Evolutionary conservation across 2,113 vertebrate genomes (phyloP).

Genomic region (Calonectris borealis): DNA sequence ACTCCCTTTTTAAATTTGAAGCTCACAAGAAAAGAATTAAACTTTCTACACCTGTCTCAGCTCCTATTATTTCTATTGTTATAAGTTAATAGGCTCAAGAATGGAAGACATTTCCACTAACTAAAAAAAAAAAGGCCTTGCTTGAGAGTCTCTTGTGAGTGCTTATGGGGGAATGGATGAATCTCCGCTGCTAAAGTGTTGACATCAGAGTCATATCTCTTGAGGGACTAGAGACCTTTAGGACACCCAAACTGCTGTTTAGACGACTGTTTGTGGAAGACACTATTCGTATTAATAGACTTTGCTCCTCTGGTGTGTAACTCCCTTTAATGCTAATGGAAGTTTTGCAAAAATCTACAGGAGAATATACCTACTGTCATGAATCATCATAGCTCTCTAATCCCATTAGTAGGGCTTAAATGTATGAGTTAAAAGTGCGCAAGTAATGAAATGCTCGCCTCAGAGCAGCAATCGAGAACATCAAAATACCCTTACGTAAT

Average conservation of each 20-base stretch:
- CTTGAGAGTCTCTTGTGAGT: constrained; percentile 6
- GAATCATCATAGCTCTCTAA: constrained; percentile 3
- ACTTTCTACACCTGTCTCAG: constrained; percentile 20
- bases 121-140: constrained; percentile 22
- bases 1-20: constrained; percentile 45
- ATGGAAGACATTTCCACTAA: constrained; percentile 14
- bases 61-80: constrained; percentile 29
- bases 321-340: constrained; percentile 20
- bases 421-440: not conserved
- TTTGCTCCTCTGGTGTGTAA: not conserved
- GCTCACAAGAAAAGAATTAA: constrained; percentile 16
- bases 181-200: not conserved
- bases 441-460: not conserved
- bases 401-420: constrained; percentile 1
- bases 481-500: not conserved
- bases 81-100: constrained; percentile 16
- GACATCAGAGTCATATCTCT: not conserved
- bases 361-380: not conserved
- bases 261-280: constrained; percentile 23
- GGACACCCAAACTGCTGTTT: constrained; percentile 19
- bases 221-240: constrained; percentile 34
- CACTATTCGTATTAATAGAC: not conserved
- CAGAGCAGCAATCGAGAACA: not conserved
- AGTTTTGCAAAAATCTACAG: not conserved
- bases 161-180: not conserved